Evolutionary conservation across 2,888 invertebrate species (phyloP).

Genomic region (Dione vanillae): DNA sequence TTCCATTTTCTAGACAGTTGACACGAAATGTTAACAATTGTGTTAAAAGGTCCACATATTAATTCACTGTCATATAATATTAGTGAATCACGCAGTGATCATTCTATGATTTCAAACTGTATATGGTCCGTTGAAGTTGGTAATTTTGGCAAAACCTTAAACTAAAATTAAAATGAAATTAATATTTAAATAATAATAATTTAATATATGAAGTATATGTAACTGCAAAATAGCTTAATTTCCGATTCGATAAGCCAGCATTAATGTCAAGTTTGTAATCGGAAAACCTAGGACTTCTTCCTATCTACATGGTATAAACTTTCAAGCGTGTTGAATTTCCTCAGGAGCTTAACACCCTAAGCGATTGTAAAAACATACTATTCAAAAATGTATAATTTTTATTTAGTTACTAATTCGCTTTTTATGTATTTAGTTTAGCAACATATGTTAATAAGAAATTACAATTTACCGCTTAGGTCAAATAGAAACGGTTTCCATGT

Average conservation of each 20-base stretch:
- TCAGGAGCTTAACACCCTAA: constrained; percentile 11
- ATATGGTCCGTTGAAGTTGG: not conserved
- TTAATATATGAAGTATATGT: not conserved
- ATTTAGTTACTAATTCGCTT: not conserved
- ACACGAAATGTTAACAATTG: constrained; percentile 1
- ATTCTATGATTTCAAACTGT: constrained; percentile 1
- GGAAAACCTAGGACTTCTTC: constrained; percentile 46
- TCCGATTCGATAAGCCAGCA: not conserved
- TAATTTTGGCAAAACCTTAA: not conserved
- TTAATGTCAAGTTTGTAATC: constrained; percentile 32
- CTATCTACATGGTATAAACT: constrained; percentile 39
- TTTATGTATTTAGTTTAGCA: not conserved
- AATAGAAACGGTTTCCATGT: constrained; percentile 4
- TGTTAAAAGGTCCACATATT: not conserved
- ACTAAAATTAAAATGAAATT: not conserved
- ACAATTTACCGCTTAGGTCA: not conserved
- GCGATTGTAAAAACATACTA: constrained; percentile 8
- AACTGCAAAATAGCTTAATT: not conserved
- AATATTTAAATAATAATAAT: not conserved
- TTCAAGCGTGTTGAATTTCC: constrained; percentile 42
- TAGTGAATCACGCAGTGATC: not conserved
- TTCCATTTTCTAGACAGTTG: not conserved
- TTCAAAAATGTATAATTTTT: not conserved
- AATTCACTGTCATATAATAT: not conserved
- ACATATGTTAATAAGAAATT: not conserved